Evolutionary conservation across 92 coral and sea anemone species (phyloP).

Genomic region (Pocillopora grandis): DNA sequence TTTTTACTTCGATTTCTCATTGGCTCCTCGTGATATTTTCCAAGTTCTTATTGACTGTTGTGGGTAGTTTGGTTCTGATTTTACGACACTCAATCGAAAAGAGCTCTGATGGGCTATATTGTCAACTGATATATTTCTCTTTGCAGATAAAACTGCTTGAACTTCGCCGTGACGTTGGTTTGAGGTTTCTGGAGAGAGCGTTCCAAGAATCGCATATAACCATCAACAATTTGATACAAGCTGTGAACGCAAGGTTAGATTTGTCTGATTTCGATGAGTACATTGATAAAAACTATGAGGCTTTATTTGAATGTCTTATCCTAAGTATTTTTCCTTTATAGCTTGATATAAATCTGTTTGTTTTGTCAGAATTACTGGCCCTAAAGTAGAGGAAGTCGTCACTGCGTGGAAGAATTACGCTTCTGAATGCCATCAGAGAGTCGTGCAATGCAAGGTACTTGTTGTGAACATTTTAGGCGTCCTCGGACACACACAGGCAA

Average conservation of each 20-base stretch:
- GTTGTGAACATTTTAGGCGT: neutral
- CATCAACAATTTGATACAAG: constrained; percentile 65
- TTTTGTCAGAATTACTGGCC: constrained; percentile 43
- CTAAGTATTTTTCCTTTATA: neutral
- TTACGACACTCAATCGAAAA: no score
- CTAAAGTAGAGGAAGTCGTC: constrained; percentile 75
- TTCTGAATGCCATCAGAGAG: constrained; percentile 73
- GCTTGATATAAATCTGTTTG: neutral
- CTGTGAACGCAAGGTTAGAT: constrained; percentile 62
- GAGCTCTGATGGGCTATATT: no score
- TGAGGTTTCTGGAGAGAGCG: constrained; percentile 86
- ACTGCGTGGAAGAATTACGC: constrained; percentile 79
- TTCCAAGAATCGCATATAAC: constrained; percentile 85
- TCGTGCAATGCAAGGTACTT: constrained; percentile 81
- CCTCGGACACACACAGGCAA: no score
- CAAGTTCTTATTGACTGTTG: no score
- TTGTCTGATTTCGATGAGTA: neutral
- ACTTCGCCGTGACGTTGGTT: constrained; percentile 96
- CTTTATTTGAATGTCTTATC: neutral
- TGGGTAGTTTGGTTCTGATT: no score
- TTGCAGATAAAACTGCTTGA: constrained; percentile 86
- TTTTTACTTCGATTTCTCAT: no score
- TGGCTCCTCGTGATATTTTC: no score
- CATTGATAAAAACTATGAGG: neutral
- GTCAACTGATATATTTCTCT: neutral